phyloP scores from a whole-genome alignment of 2,888 invertebrate genomes.

The Thecocarcelia acutangulata region DNA sequence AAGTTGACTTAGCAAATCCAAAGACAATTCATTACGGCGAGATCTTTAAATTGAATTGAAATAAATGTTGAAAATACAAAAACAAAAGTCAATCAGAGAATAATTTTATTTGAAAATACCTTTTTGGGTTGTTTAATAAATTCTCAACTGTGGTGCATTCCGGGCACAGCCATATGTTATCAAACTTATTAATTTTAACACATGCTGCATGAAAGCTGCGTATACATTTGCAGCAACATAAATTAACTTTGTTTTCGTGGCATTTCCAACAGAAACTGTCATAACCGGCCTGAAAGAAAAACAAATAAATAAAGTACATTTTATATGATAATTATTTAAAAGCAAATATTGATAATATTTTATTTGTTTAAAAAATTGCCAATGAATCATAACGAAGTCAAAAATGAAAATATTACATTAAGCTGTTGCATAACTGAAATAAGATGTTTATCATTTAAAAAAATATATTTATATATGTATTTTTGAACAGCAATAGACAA shows the following conservation, averaged over 20 bases:
- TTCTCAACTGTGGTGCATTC: constrained; percentile 89
- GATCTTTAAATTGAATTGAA: constrained; percentile 68
- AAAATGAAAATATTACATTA: no score
- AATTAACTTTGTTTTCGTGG: constrained; percentile 86
- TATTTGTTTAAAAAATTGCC: no score
- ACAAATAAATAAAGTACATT: not conserved
- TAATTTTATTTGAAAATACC: constrained; percentile 70
- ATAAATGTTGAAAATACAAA: not conserved
- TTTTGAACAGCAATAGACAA: no score
- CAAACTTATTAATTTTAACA: constrained; percentile 82
- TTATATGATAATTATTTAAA: not conserved
- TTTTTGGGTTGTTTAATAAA: constrained; percentile 75
- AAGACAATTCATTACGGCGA: constrained; percentile 76
- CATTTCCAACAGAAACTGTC: constrained; percentile 96
- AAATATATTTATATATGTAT: no score
- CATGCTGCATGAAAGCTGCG: constrained; percentile 93
- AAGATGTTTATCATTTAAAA: no score
- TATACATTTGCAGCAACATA: constrained; percentile 91
- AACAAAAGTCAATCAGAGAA: not conserved
- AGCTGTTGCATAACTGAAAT: no score
- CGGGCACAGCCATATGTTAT: constrained; percentile 90
- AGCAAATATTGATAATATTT: not conserved
- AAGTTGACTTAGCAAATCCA: constrained; percentile 88
- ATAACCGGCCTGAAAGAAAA: constrained; percentile 81
- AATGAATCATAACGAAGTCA: no score